A percentile compares a stretch with the other conserved stretches of the same genome.
Evolutionary conservation across 2,113 vertebrate genomes (phyloP).

Genomic region (Craseonycteris thonglongyai): DNA sequence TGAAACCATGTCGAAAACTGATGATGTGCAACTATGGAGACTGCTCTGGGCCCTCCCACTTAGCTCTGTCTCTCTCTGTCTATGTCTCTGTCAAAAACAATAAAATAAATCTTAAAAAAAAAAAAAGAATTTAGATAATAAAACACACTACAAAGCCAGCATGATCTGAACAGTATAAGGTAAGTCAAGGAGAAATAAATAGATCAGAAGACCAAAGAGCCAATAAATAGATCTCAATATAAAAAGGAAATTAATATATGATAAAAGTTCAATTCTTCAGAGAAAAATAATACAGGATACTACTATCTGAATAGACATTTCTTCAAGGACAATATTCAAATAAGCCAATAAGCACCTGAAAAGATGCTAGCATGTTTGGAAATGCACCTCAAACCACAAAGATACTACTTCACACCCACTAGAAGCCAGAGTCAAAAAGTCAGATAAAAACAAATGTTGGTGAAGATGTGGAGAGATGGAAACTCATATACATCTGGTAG

Average conservation of each 20-base stretch:
- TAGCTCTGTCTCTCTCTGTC: no score
- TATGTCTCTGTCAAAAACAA: no score
- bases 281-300: background rate
- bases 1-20: no score
- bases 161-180: background rate
- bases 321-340: background rate
- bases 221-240: background rate
- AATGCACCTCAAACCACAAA: background rate
- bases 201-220: background rate
- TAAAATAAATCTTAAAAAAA: no score
- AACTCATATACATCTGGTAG: background rate
- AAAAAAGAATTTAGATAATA: conserved; percentile 33
- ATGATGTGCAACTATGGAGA: no score
- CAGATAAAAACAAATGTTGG: background rate
- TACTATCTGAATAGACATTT: background rate
- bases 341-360: background rate
- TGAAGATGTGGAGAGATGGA: background rate
- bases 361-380: background rate
- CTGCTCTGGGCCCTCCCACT: no score
- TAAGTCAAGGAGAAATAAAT: background rate
- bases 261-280: conserved; percentile 6
- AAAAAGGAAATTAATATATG: background rate
- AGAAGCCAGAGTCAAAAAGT: background rate
- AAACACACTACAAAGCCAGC: background rate
- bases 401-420: background rate